These are phyloP conservation scores for Epizoanthus illoricatus DNA, from an alignment of 92 coral and sea anemone genomes.

Conservation along the genomic window DNA sequence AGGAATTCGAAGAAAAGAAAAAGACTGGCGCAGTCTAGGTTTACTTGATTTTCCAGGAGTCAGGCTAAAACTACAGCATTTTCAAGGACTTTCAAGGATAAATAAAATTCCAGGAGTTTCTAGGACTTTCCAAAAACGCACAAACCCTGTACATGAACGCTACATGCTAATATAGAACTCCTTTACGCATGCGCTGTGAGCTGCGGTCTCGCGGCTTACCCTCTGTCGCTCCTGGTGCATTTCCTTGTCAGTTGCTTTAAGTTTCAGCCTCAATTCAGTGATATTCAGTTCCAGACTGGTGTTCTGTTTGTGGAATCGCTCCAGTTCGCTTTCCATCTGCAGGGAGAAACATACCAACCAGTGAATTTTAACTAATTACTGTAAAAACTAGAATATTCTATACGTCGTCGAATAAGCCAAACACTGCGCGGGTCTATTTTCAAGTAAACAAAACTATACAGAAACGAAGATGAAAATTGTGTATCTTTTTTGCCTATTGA, in stretches of 20 bases:
- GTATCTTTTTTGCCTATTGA: too few relatives aligned
- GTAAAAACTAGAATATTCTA: background rate
- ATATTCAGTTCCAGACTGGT: conserved; percentile 92
- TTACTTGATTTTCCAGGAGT: too few relatives aligned
- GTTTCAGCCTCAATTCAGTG: conserved; percentile 89
- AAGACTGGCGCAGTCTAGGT: too few relatives aligned
- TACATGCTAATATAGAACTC: too few relatives aligned
- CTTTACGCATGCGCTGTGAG: background rate
- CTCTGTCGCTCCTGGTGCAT: conserved; percentile 97
- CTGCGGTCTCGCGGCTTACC: conserved; percentile 44
- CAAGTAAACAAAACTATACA: too few relatives aligned
- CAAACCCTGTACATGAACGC: background rate
- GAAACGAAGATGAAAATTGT: too few relatives aligned
- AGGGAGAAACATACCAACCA: background rate
- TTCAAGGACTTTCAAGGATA: too few relatives aligned
- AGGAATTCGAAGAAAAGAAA: too few relatives aligned
- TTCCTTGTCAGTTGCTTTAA: conserved; percentile 97
- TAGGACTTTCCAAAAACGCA: background rate
- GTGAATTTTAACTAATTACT: background rate
- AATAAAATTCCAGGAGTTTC: background rate
- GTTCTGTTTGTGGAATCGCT: conserved; percentile 98
- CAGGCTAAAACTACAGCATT: too few relatives aligned
- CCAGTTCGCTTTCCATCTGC: conserved; percentile 98
- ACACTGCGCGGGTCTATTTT: too few relatives aligned
- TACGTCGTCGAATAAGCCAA: too few relatives aligned